These are phyloP conservation scores for Caenorhabditis sp. DNA, from an alignment of 2,888 invertebrate species.

Conservation along the genomic window DNA sequence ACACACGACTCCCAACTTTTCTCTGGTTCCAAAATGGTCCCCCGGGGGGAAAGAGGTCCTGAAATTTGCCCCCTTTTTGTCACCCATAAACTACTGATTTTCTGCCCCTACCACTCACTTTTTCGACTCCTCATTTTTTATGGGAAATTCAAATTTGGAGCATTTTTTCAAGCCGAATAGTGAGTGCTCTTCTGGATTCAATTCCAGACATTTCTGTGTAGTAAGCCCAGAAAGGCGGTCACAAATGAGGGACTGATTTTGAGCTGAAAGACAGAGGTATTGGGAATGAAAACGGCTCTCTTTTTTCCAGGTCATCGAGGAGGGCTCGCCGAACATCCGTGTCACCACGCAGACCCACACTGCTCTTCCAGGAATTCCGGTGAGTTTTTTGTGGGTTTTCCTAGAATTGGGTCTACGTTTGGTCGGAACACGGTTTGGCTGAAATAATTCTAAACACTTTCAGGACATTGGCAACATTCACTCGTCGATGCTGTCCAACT, in stretches of 20 bases:
- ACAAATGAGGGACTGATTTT: too few relatives aligned
- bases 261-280: too few relatives aligned
- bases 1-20: neutral
- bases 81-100: constrained; percentile 35
- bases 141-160: neutral
- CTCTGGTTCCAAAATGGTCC: neutral
- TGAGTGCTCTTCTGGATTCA: too few relatives aligned
- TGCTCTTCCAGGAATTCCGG: constrained; percentile 64
- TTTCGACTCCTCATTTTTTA: too few relatives aligned
- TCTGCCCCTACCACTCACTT: too few relatives aligned
- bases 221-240: too few relatives aligned
- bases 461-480: constrained; percentile 63
- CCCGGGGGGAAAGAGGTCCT: neutral
- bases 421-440: too few relatives aligned
- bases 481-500: constrained; percentile 59
- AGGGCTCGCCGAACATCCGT: constrained; percentile 69
- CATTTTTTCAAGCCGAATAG: neutral
- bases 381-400: constrained; percentile 14
- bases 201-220: too few relatives aligned
- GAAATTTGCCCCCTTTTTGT: too few relatives aligned
- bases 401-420: neutral
- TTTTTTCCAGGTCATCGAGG: constrained; percentile 63
- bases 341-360: constrained; percentile 66
- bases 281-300: too few relatives aligned
- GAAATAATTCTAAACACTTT: too few relatives aligned